Conservation (phyloP, 2,797 vertebrate species). For the Takifugu rubripes region DNA sequence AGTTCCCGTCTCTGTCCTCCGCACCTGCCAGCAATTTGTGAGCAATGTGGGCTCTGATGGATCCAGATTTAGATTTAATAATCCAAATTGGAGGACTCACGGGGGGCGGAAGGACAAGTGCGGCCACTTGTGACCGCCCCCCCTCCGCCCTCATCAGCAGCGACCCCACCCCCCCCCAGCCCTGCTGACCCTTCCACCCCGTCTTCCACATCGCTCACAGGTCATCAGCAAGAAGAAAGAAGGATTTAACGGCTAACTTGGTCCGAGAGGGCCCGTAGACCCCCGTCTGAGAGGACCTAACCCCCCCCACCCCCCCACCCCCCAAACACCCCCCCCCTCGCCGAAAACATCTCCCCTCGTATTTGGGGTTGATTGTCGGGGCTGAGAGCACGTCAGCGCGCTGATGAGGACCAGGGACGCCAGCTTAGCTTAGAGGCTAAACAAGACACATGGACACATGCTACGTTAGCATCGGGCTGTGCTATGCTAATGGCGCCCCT, state of each 20-base stretch:
- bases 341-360: slow-evolving; percentile 45
- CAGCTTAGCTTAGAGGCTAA: background rate
- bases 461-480: too few relatives aligned
- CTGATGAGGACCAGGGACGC: slow-evolving; percentile 57
- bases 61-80: slow-evolving; percentile 64
- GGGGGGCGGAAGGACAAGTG: slow-evolving; percentile 59
- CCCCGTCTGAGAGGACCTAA: slow-evolving; percentile 47
- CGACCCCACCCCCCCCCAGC: slow-evolving; percentile 10
- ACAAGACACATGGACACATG: too few relatives aligned
- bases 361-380: slow-evolving; percentile 53
- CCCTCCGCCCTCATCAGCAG: slow-evolving; percentile 25
- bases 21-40: slow-evolving; percentile 67
- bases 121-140: slow-evolving; percentile 21
- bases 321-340: background rate
- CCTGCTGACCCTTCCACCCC: slow-evolving; percentile 60
- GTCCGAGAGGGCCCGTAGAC: slow-evolving; percentile 41
- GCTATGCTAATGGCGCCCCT: too few relatives aligned
- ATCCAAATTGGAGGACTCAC: slow-evolving; percentile 70
- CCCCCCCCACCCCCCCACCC: background rate
- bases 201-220: slow-evolving; percentile 64
- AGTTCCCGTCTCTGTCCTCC: slow-evolving; percentile 21
- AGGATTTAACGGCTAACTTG: slow-evolving; percentile 71
- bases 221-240: slow-evolving; percentile 71
- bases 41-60: slow-evolving; percentile 58
- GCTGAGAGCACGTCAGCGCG: slow-evolving; percentile 47